A percentile compares a stretch with the other conserved stretches of the same genome.
Conservation (phyloP, 1,140 invertebrate species). For the Dryas iulia region DNA sequence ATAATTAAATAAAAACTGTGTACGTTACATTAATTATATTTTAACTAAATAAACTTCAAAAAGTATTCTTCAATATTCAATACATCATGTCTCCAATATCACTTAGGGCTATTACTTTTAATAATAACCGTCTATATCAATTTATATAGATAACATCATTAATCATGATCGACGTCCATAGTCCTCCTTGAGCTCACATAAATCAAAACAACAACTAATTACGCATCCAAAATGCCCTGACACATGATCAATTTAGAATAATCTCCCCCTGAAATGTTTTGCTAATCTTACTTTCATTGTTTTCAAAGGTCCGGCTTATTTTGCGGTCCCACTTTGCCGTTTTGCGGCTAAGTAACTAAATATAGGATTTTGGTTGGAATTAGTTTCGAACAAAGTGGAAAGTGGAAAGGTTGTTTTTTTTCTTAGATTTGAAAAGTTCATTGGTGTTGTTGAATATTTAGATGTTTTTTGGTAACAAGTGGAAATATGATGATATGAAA, state of each 20-base stretch:
- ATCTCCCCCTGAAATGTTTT: background rate
- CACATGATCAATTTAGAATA: constrained; percentile 7
- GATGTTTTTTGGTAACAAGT: no score
- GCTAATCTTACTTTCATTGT: background rate
- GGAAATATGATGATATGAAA: no score
- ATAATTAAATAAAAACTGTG: no score
- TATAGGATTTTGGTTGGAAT: background rate
- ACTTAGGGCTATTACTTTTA: background rate
- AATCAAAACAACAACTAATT: constrained; percentile 10
- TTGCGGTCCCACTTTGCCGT: background rate
- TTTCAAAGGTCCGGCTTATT: constrained; percentile 1
- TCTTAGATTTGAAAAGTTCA: background rate
- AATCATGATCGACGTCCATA: background rate
- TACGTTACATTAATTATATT: no score
- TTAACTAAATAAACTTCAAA: no score
- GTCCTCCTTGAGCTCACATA: background rate
- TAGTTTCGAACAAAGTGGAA: background rate
- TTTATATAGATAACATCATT: background rate
- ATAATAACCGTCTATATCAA: background rate
- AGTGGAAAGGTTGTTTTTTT: background rate
- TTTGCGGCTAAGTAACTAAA: background rate
- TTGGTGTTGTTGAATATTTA: background rate
- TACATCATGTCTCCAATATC: background rate
- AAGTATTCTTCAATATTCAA: no score
- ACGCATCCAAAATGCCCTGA: constrained; percentile 5